Conservation (phyloP, 2,113 vertebrate species). For the Odobenus rosmarus region DNA sequence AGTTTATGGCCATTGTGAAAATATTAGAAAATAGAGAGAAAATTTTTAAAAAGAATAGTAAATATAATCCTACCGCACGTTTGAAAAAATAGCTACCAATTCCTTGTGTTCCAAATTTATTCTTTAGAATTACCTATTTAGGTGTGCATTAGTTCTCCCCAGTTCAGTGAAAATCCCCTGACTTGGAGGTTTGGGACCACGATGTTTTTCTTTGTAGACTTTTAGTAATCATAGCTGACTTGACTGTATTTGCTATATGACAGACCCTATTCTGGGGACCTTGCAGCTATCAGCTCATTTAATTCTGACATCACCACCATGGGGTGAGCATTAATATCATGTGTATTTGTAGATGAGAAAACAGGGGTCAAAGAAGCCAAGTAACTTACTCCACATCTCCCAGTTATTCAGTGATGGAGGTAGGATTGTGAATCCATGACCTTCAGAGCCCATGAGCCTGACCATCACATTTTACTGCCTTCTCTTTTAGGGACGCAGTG, state of each 20-base stretch:
- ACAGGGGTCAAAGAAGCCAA: not conserved
- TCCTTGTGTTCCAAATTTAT: not conserved
- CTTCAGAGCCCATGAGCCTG: not conserved
- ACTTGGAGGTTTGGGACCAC: not conserved
- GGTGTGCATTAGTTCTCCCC: not conserved
- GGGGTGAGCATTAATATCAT: not conserved
- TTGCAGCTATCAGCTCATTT: not conserved
- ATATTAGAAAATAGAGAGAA: not conserved
- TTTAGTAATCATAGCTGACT: not conserved
- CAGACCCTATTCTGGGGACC: not conserved
- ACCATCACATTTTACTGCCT: not conserved
- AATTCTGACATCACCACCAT: not conserved
- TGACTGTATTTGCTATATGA: not conserved
- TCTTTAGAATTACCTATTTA: not conserved
- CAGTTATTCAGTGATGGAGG: not conserved
- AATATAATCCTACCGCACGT: not conserved
- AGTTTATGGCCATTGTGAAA: not conserved
- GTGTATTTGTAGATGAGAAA: not conserved
- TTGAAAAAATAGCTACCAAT: not conserved
- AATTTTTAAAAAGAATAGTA: not conserved
- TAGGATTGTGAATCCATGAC: not conserved
- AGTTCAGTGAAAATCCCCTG: not conserved
- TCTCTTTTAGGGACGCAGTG: not conserved
- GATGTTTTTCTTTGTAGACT: not conserved
- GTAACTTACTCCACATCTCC: not conserved